Percentiles rank a stretch among this genome's conserved stretches.
phyloP scores from a whole-genome alignment of 2,888 invertebrate genomes.

The Athetis lepigone region DNA sequence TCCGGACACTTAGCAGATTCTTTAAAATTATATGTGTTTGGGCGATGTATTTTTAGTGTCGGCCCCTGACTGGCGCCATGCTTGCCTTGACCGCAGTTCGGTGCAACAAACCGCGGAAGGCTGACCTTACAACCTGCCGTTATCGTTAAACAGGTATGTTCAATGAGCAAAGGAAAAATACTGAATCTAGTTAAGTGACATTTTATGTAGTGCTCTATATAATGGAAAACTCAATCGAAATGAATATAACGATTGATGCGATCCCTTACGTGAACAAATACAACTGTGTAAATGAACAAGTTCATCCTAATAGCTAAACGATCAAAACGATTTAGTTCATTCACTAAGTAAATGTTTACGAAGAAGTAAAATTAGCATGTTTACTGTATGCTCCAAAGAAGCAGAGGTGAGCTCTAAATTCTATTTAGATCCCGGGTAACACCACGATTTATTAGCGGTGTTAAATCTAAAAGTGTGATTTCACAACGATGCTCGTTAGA shows the following conservation, averaged over 20 bases:
- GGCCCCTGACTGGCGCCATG: slow-evolving; percentile 76
- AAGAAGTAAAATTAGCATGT: slow-evolving; percentile 64
- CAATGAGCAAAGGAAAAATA: slow-evolving; percentile 22
- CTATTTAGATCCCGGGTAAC: slow-evolving; percentile 73
- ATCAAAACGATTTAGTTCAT: slow-evolving; percentile 62
- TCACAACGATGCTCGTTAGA: slow-evolving; percentile 65
- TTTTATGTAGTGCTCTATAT: neutral
- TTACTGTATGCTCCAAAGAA: slow-evolving; percentile 65
- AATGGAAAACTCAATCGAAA: neutral
- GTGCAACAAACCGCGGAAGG: slow-evolving; percentile 77
- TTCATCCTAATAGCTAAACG: slow-evolving; percentile 48
- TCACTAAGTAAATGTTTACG: slow-evolving; percentile 55
- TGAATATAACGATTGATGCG: neutral
- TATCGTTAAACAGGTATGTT: slow-evolving; percentile 20
- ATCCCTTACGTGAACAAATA: neutral
- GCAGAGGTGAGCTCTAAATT: slow-evolving; percentile 71
- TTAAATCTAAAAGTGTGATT: slow-evolving; percentile 69
- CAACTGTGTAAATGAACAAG: slow-evolving; percentile 9
- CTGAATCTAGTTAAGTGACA: neutral
- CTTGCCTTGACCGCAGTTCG: slow-evolving; percentile 84
- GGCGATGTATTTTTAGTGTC: slow-evolving; percentile 77
- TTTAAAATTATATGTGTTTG: slow-evolving; percentile 72
- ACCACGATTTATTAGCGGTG: slow-evolving; percentile 67
- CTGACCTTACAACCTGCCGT: slow-evolving; percentile 73
- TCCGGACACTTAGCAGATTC: slow-evolving; percentile 72